Conservation (phyloP, 2,113 vertebrate species). For the Dasyprocta punctata region DNA sequence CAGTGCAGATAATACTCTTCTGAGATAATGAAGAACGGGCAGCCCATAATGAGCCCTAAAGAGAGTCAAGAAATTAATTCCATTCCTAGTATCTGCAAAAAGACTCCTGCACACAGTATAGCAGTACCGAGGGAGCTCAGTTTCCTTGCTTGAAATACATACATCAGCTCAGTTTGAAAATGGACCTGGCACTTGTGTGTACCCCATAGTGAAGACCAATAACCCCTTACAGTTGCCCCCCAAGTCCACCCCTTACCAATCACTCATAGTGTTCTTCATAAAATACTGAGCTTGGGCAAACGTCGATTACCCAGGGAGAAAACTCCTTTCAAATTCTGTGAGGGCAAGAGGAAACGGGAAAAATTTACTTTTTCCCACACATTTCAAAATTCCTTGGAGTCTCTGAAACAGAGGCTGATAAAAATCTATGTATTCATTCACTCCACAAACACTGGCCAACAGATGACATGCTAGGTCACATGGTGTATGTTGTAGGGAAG, state of each 20-base stretch:
- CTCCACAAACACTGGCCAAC: background rate
- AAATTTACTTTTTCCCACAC: background rate
- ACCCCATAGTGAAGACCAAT: background rate
- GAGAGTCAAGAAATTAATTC: constrained; percentile 62
- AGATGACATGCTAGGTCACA: background rate
- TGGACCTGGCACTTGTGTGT: background rate
- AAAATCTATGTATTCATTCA: background rate
- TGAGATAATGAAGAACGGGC: constrained; percentile 60
- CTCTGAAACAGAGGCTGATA: constrained; percentile 7
- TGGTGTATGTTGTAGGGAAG: background rate
- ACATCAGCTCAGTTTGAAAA: background rate
- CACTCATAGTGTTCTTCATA: background rate
- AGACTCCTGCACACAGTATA: background rate
- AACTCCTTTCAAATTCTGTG: background rate
- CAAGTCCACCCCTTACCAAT: background rate
- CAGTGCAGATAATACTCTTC: accelerated
- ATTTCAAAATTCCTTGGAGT: background rate
- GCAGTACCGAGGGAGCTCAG: background rate
- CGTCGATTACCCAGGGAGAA: background rate
- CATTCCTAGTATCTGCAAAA: constrained; percentile 24
- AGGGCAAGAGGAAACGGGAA: background rate
- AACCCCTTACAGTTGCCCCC: background rate
- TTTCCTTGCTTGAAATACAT: background rate
- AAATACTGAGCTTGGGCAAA: background rate
- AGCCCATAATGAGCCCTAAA: background rate